These are phyloP conservation scores for Clarias magur DNA, from an alignment of 2,113 vertebrate genomes.

Conservation along the genomic window DNA sequence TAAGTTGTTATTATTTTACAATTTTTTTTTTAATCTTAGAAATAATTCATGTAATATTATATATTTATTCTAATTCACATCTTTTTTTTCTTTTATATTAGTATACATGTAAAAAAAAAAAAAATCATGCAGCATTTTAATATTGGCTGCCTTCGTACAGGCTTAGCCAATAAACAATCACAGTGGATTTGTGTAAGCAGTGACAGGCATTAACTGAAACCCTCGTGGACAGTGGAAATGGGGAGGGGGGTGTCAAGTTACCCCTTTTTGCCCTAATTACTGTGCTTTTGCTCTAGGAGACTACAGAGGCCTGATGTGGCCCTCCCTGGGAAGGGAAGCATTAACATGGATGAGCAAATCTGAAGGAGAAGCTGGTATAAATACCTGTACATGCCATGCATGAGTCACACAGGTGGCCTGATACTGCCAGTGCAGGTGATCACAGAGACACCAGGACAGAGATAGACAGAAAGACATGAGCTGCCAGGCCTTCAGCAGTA, in stretches of 20 bases:
- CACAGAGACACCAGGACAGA: neutral
- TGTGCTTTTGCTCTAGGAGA: slow-evolving; percentile 61
- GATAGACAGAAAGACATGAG: slow-evolving; percentile 72
- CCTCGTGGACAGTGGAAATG: slow-evolving; percentile 54
- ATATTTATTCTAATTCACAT: neutral
- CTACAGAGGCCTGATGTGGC: slow-evolving; percentile 69
- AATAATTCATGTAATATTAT: neutral
- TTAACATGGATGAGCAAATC: slow-evolving; percentile 87
- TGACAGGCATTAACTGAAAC: slow-evolving; percentile 34
- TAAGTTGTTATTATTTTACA: neutral
- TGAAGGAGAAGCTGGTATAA: slow-evolving; percentile 81
- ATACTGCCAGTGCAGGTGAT: neutral
- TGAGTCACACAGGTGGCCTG: slow-evolving; percentile 69
- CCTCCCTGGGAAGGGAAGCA: slow-evolving; percentile 73
- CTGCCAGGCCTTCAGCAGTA: slow-evolving; percentile 85
- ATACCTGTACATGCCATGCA: slow-evolving; percentile 84
- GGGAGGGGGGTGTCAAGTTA: slow-evolving; percentile 72
- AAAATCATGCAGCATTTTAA: neutral
- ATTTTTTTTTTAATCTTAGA: neutral
- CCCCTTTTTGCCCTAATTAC: slow-evolving; percentile 67
- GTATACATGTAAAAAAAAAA: neutral
- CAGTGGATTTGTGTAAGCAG: slow-evolving; percentile 33
- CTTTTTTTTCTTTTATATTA: neutral
- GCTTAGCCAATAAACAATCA: slow-evolving; percentile 35
- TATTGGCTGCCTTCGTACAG: slow-evolving; percentile 24